These are phyloP conservation scores for Cassiopea andromeda DNA, from an alignment of 30 jellyfish, hydroid and myxozoan species.

Conservation along the genomic window DNA sequence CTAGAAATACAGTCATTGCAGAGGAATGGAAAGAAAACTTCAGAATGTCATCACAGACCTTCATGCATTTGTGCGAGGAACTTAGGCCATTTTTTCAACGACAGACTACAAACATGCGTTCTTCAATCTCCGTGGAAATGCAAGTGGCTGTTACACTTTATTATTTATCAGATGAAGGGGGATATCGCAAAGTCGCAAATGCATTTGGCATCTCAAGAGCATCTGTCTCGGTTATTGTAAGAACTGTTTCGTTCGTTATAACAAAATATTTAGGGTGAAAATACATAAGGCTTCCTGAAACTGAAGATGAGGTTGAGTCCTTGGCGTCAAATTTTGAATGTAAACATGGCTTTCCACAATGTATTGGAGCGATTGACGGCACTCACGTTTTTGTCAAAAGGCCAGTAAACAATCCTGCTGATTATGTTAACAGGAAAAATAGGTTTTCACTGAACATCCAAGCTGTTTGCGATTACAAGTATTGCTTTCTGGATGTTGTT, in stretches of 20 bases:
- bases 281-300: background rate
- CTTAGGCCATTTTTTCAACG: background rate
- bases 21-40: conserved; percentile 5
- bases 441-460: conserved; percentile 22
- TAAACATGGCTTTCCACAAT: conserved; percentile 57
- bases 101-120: background rate
- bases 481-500: conserved; percentile 56
- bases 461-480: conserved; percentile 33
- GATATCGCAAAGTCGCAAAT: conserved; percentile 12
- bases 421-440: conserved; percentile 12
- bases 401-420: conserved; percentile 25
- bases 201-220: conserved; percentile 4
- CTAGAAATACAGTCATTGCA: background rate
- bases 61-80: background rate
- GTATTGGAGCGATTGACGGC: conserved; percentile 51
- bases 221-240: background rate
- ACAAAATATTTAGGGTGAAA: background rate
- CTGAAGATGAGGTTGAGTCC: background rate
- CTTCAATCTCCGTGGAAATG: background rate
- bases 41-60: background rate
- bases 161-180: conserved; percentile 18
- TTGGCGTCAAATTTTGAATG: background rate
- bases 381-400: conserved; percentile 42
- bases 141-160: conserved; percentile 7
- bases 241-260: background rate